Evolutionary conservation across 2,888 invertebrate species (phyloP).

Genomic region (Trissolcus brochymenae): DNA sequence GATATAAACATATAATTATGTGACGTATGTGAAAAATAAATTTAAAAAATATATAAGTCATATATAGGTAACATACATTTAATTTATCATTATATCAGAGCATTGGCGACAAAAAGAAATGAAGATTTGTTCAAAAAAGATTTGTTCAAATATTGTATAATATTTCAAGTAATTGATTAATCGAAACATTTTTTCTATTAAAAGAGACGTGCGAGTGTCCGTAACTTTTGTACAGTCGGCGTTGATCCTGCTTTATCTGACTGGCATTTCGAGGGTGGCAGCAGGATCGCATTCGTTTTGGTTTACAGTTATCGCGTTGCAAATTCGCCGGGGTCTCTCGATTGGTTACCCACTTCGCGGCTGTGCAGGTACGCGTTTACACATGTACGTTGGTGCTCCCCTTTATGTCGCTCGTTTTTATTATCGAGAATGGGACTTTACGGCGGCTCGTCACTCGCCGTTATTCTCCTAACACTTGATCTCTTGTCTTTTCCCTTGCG

Average conservation of each 20-base stretch:
- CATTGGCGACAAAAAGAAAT: too few relatives aligned
- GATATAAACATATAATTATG: too few relatives aligned
- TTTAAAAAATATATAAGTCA: too few relatives aligned
- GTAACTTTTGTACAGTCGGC: conserved; percentile 22
- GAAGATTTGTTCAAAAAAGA: too few relatives aligned
- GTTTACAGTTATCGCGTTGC: conserved; percentile 59
- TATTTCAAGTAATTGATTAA: conserved; percentile 22
- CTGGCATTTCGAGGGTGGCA: conserved; percentile 20
- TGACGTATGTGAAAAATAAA: too few relatives aligned
- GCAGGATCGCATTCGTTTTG: conserved; percentile 51
- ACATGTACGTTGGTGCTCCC: conserved; percentile 37
- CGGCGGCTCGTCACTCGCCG: conserved; percentile 67
- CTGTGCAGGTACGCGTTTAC: conserved; percentile 41
- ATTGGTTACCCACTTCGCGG: conserved; percentile 61
- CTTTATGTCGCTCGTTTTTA: conserved; percentile 55
- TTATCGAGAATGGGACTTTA: conserved; percentile 68
- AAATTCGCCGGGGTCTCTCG: conserved; percentile 67
- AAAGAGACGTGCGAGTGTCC: conserved; percentile 10
- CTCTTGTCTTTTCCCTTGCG: conserved; percentile 52
- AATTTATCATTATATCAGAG: too few relatives aligned
- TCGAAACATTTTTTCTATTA: conserved; percentile 34
- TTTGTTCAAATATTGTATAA: too few relatives aligned
- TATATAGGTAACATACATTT: too few relatives aligned
- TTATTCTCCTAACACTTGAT: conserved; percentile 56
- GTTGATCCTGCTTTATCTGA: conserved; percentile 47